Percentiles rank a stretch among this genome's conserved stretches.
Conservation (phyloP, 30 jellyfish, hydroid and myxozoan genomes). For the Turritopsis rubra region DNA sequence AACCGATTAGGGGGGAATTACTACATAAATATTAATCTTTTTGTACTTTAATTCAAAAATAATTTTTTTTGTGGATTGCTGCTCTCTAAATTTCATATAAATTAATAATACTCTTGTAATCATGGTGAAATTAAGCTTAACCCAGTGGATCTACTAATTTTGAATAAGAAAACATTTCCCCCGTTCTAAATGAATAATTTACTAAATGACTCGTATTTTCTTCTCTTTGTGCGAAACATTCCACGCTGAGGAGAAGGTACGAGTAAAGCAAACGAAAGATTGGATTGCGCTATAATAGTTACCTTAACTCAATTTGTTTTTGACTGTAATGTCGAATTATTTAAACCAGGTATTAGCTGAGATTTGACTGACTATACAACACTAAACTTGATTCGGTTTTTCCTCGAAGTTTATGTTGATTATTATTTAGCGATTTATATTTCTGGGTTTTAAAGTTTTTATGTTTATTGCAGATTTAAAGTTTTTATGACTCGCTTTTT, state of each 20-base stretch:
- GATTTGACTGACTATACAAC: neutral
- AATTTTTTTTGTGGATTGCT: neutral
- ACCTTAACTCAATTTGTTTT: constrained; percentile 19
- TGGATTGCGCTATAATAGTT: neutral
- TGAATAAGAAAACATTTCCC: no score
- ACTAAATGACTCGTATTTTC: constrained; percentile 20
- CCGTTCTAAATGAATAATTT: neutral
- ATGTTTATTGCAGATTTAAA: no score
- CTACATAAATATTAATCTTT: neutral
- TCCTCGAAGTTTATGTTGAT: neutral
- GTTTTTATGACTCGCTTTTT: neutral
- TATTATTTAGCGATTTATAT: neutral
- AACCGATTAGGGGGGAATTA: neutral
- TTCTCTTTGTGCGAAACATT: constrained; percentile 21
- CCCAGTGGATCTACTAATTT: no score
- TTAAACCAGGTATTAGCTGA: constrained; percentile 65
- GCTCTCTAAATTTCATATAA: neutral
- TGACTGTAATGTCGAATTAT: constrained; percentile 79
- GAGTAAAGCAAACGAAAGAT: neutral
- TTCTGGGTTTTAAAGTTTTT: no score
- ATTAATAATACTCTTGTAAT: neutral
- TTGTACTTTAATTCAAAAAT: neutral
- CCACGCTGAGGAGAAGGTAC: constrained; percentile 37
- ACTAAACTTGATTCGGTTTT: no score
- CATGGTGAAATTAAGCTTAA: no score